Percentiles rank a stretch among this genome's conserved stretches.
Evolutionary conservation across 2,888 invertebrate genomes (phyloP).

Genomic region (Scaptomyza reducta): DNA sequence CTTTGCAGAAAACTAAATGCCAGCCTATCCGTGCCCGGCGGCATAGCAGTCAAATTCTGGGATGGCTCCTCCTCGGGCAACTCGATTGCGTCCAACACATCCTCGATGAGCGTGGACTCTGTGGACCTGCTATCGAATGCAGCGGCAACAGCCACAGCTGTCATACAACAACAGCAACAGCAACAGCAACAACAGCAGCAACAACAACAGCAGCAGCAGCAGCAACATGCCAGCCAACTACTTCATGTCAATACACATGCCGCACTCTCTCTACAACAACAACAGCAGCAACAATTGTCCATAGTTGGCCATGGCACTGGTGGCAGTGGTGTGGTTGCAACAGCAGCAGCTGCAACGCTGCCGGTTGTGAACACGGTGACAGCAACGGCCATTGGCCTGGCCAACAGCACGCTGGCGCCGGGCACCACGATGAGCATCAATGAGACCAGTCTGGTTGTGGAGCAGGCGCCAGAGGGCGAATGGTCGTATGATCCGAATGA

Average conservation of each 20-base stretch:
- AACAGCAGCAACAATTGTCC: slow-evolving; percentile 27
- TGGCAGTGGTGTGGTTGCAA: slow-evolving; percentile 1
- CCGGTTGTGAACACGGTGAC: slow-evolving; percentile 41
- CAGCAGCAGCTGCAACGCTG: slow-evolving; percentile 30
- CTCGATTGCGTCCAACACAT: slow-evolving; percentile 79
- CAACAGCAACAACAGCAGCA: neutral
- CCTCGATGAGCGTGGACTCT: slow-evolving; percentile 77
- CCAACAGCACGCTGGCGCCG: slow-evolving; percentile 68
- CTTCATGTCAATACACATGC: neutral
- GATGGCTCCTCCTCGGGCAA: slow-evolving; percentile 77
- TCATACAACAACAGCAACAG: neutral
- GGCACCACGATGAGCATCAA: slow-evolving; percentile 67
- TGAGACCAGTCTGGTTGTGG: slow-evolving; percentile 82
- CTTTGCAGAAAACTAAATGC: slow-evolving; percentile 70
- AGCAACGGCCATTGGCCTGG: slow-evolving; percentile 59
- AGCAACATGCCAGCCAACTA: neutral
- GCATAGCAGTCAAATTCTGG: slow-evolving; percentile 50
- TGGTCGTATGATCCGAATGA: slow-evolving; percentile 98
- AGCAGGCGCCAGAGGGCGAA: slow-evolving; percentile 87
- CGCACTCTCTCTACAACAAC: neutral
- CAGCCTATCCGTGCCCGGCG: slow-evolving; percentile 47
- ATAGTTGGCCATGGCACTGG: slow-evolving; percentile 13
- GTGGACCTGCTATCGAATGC: slow-evolving; percentile 67
- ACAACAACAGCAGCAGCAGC: neutral
- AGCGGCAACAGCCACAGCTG: slow-evolving; percentile 36